These are phyloP conservation scores for Clivina fossor DNA, from an alignment of 2,888 invertebrate genomes.

Conservation along the genomic window DNA sequence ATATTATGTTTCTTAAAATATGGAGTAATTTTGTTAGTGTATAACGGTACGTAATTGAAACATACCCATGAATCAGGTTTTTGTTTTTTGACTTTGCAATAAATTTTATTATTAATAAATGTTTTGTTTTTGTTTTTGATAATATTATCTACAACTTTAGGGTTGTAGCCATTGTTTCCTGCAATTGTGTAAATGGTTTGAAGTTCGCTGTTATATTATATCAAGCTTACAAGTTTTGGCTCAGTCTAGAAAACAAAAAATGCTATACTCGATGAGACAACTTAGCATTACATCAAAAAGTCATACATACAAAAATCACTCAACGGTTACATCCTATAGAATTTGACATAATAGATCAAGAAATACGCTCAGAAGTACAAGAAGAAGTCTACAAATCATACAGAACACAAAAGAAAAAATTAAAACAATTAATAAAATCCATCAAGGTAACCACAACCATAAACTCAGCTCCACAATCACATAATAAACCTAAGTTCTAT, in stretches of 20 bases:
- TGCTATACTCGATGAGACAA: too few relatives aligned
- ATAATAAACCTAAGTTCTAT: not conserved
- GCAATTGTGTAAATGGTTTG: conserved; percentile 13
- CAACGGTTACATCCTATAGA: not conserved
- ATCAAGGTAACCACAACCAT: not conserved
- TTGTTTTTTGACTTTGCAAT: conserved; percentile 3
- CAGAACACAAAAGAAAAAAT: not conserved
- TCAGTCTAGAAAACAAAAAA: too few relatives aligned
- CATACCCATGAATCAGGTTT: not conserved
- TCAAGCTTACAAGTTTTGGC: too few relatives aligned
- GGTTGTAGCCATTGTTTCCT: conserved; percentile 16
- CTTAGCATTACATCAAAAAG: too few relatives aligned
- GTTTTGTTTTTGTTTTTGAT: conserved; percentile 2
- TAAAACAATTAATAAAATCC: not conserved
- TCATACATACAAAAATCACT: not conserved
- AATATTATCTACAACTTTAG: conserved; percentile 17
- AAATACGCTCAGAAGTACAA: not conserved
- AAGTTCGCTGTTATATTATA: conserved; percentile 6
- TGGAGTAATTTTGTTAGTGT: not conserved
- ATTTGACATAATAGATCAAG: not conserved
- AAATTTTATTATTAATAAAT: conserved; percentile 1
- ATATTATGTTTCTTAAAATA: not conserved
- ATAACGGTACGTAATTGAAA: conserved; percentile 3
- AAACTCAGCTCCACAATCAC: not conserved
- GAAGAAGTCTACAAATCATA: not conserved